These are phyloP conservation scores for Chydorus sphaericus DNA, from an alignment of 2,888 invertebrate species.

Conservation along the genomic window DNA sequence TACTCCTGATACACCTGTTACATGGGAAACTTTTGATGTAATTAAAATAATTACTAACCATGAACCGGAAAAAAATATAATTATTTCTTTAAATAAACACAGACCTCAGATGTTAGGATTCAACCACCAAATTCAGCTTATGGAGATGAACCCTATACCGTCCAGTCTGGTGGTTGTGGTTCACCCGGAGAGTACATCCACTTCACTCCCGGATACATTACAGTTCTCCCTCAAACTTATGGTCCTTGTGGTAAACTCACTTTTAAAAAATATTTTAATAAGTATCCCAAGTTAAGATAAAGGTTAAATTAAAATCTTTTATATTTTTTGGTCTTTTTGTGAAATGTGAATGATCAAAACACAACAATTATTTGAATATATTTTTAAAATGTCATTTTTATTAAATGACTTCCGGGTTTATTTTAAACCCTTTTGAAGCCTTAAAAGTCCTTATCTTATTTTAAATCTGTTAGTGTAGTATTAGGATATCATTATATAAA, in stretches of 20 bases:
- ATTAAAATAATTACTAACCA: no score
- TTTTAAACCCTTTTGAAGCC: neutral
- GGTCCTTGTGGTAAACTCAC: neutral
- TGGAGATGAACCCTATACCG: conserved; percentile 22
- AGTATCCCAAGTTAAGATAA: no score
- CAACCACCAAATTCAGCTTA: conserved; percentile 22
- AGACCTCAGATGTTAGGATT: conserved; percentile 21
- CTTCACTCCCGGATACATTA: conserved; percentile 22
- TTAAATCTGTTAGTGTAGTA: neutral
- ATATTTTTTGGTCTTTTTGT: no score
- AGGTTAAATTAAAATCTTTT: no score
- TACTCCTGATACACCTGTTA: conserved; percentile 2
- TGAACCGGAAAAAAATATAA: no score
- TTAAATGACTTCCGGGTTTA: no score
- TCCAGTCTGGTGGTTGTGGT: conserved; percentile 24
- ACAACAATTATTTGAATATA: neutral
- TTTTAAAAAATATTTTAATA: no score
- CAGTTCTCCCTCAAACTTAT: neutral
- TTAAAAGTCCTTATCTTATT: neutral
- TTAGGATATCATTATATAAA: no score
- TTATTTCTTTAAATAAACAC: neutral
- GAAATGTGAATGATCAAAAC: neutral
- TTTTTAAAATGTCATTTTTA: no score
- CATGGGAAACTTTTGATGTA: conserved; percentile 16
- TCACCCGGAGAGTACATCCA: conserved; percentile 23